Evolutionary conservation across 2,888 invertebrate genomes (phyloP).

Genomic region (Agrochola lota): DNA sequence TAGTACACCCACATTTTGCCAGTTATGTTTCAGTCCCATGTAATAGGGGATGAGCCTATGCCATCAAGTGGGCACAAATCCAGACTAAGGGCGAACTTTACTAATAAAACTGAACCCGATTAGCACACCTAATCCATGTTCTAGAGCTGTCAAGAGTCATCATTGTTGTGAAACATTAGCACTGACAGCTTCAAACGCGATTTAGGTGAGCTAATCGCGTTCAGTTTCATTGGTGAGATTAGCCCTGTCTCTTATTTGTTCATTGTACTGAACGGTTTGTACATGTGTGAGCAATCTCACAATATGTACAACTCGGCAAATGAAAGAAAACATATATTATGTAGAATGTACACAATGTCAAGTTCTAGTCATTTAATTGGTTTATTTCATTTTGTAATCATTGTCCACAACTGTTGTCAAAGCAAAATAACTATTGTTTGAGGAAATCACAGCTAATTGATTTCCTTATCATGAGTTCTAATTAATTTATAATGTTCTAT

Average conservation of each 20-base stretch:
- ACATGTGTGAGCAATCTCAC: neutral
- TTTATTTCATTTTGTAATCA: slow-evolving; percentile 27
- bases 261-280: too few relatives aligned
- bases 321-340: slow-evolving; percentile 14
- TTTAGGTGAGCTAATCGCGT: neutral
- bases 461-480: slow-evolving; percentile 42
- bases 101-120: neutral
- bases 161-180: neutral
- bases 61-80: neutral
- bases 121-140: neutral
- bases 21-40: neutral
- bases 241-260: neutral
- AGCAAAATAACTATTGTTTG: slow-evolving; percentile 42
- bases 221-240: neutral
- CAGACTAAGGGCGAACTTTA: neutral
- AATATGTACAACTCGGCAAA: neutral
- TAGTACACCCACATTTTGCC: neutral
- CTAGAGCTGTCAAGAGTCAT: neutral
- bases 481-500: slow-evolving; percentile 50
- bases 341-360: slow-evolving; percentile 18
- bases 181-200: neutral
- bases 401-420: slow-evolving; percentile 30
- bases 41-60: neutral
- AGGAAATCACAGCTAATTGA: slow-evolving; percentile 27
- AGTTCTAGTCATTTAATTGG: slow-evolving; percentile 11